Percentiles rank a stretch among this genome's conserved stretches.
Evolutionary conservation across 2,888 invertebrate genomes (phyloP).

Genomic region (Pseudolycoriella hygida): DNA sequence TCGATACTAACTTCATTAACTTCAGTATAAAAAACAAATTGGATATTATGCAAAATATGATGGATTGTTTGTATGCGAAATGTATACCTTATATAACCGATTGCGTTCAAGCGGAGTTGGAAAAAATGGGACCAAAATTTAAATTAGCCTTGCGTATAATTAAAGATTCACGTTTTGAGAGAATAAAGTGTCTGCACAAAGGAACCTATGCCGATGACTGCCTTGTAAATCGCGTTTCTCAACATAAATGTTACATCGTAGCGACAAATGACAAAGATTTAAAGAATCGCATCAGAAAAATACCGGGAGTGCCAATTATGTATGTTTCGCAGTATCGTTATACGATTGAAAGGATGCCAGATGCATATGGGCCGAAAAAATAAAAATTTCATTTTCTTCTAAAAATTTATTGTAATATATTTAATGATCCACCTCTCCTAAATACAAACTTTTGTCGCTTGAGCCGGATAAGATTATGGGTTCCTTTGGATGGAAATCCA

Average conservation of each 20-base stretch:
- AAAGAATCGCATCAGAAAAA: constrained; percentile 86
- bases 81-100: constrained; percentile 97
- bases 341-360: constrained; percentile 96
- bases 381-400: neutral
- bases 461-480: constrained; percentile 85
- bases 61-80: constrained; percentile 98
- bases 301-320: constrained; percentile 99
- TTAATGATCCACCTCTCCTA: constrained; percentile 77
- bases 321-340: constrained; percentile 83
- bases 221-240: constrained; percentile 83
- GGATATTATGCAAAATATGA: constrained; percentile 92
- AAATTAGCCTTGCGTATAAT: constrained; percentile 86
- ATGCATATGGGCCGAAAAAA: constrained; percentile 62
- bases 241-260: constrained; percentile 99
- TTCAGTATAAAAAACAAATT: constrained; percentile 96
- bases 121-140: constrained; percentile 90
- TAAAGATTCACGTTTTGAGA: constrained; percentile 85
- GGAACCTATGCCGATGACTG: constrained; percentile 99
- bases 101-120: constrained; percentile 93
- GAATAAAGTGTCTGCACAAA: constrained; percentile 84
- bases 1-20: constrained; percentile 96
- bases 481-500: constrained; percentile 87
- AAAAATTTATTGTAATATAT: neutral
- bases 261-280: constrained; percentile 98
- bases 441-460: constrained; percentile 87